Evolutionary conservation across 2,113 vertebrate species (phyloP).

Genomic region (Sorex fumeus): DNA sequence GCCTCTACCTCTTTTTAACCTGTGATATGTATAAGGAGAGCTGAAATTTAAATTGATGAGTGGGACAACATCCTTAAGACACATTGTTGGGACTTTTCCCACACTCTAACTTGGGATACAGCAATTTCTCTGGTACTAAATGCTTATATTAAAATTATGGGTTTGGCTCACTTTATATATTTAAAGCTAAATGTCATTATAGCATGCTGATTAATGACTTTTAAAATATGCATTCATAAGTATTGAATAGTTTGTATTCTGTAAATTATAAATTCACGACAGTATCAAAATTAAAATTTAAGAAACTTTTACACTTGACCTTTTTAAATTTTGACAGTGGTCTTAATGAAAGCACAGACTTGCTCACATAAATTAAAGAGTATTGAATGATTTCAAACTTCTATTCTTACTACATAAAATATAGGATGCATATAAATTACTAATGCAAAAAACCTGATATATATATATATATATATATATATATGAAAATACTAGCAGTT

Average conservation of each 20-base stretch:
- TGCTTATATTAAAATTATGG: constrained; percentile 64
- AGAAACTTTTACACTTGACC: constrained; percentile 69
- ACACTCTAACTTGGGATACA: not conserved
- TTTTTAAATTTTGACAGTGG: constrained; percentile 34
- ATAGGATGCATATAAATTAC: constrained; percentile 51
- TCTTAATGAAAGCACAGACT: constrained; percentile 69
- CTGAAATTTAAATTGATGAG: not conserved
- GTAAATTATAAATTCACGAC: constrained; percentile 73
- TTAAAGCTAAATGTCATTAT: constrained; percentile 38
- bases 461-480: constrained; percentile 67
- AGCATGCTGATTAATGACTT: constrained; percentile 70
- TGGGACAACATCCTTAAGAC: not conserved
- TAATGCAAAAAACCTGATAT: constrained; percentile 55
- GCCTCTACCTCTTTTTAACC: not conserved
- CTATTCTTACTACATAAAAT: constrained; percentile 49
- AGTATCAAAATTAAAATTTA: constrained; percentile 81
- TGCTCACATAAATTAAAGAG: constrained; percentile 63
- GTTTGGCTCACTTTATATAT: constrained; percentile 70
- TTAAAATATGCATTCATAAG: constrained; percentile 77
- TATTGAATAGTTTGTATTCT: constrained; percentile 75
- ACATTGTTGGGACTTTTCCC: not conserved
- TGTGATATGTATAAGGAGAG: not conserved
- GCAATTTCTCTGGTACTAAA: constrained; percentile 48
- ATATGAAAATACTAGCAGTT: constrained; percentile 32
- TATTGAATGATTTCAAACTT: constrained; percentile 51